Conservation (phyloP, 92 coral and sea anemone species). For the Umimayanthus chanpuru region DNA sequence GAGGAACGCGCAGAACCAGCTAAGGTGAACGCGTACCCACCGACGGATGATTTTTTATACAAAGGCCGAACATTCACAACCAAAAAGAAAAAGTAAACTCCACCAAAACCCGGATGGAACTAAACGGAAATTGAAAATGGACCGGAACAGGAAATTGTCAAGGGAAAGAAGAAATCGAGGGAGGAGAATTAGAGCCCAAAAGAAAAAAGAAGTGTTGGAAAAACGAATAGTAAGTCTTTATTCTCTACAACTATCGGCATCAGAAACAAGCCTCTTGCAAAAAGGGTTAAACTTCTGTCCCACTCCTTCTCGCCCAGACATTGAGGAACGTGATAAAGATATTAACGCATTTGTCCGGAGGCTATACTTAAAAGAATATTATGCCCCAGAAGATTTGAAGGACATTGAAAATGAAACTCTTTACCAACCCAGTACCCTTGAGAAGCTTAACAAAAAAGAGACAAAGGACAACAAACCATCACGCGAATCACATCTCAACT, state of each 20-base stretch:
- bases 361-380: not conserved
- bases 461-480: not conserved
- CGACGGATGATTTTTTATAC: not conserved
- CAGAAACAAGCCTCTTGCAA: not conserved
- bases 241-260: not conserved
- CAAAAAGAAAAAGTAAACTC: not conserved
- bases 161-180: constrained; percentile 13
- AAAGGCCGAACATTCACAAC: not conserved
- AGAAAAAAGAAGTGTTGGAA: constrained; percentile 21
- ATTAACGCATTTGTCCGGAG: not conserved
- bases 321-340: not conserved
- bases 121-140: not conserved
- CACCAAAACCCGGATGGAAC: not conserved
- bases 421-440: not conserved
- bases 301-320: not conserved
- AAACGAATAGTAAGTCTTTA: constrained; percentile 25
- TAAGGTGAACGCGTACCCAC: not conserved
- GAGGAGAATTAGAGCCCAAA: constrained; percentile 11
- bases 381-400: not conserved
- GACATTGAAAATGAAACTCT: not conserved
- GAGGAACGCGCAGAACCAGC: not conserved
- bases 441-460: not conserved
- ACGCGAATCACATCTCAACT: too few relatives aligned
- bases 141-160: constrained; percentile 16
- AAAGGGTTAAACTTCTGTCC: not conserved